Percentiles rank a stretch among this genome's conserved stretches.
phyloP scores from a whole-genome alignment of 2,797 vertebrate genomes.

The Liparis tanakae region DNA sequence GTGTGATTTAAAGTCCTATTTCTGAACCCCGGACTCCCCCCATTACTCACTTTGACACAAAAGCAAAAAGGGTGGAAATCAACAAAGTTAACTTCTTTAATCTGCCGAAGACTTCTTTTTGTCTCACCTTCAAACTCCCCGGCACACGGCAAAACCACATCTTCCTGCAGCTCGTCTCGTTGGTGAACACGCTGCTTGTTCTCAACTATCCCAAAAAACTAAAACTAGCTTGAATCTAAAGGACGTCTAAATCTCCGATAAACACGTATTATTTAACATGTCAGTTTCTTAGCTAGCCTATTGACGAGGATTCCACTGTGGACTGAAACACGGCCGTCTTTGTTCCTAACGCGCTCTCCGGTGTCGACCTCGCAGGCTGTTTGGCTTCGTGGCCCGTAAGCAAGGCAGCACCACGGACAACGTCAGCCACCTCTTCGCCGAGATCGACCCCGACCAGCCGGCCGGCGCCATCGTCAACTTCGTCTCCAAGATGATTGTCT shows the following conservation, averaged over 20 bases:
- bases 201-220: no score
- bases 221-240: not conserved
- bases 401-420: conserved; percentile 99
- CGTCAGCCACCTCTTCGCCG: conserved; percentile 96
- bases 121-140: not conserved
- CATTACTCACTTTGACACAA: not conserved
- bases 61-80: no score
- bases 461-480: conserved; percentile 98
- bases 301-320: not conserved
- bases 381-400: conserved; percentile 97
- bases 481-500: conserved; percentile 92
- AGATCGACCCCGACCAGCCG: conserved; percentile 94
- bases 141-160: not conserved
- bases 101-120: not conserved
- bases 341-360: not conserved
- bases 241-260: not conserved
- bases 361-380: conserved; percentile 84
- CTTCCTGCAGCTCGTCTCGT: not conserved
- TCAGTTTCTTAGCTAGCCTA: not conserved
- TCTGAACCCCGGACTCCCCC: not conserved
- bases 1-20: not conserved
- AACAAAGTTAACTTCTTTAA: not conserved
- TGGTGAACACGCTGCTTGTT: not conserved
- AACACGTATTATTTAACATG: not conserved
- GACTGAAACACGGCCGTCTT: not conserved